Base-by-base conservation (phyloP, 2,888 invertebrate genomes). In the Uropetala carovei region DNA sequence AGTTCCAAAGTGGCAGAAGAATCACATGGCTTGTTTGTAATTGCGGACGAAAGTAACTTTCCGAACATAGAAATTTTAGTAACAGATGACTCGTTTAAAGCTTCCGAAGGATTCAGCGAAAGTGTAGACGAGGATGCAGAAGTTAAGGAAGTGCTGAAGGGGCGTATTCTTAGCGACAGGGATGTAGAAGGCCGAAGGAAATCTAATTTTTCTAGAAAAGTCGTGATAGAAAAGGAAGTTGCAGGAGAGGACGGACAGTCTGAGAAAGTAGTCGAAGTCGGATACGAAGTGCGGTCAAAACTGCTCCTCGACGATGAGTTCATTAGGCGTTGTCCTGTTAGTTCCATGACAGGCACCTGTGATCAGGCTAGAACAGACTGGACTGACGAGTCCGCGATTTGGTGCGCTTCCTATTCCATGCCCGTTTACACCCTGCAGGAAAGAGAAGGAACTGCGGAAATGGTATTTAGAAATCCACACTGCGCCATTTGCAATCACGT, bases 401-500 rank as follows among this genome's bases (percentile, higher is more conserved):
- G 13, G 27, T 89, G 89, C 13, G 18, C 64, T 4, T 64, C 89
- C 1, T 89, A 89, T 43, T 30, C 43, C 9, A 89, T 89, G 89
- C 89, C 89, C 11, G 89, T 89, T 43, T 64, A 89, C 16, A 14
- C 0, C 11, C 11, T 27, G 18, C 75, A 27, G 11, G 75, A 75
- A 75, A 43, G 22, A 14, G 43, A 43, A 30, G 64, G 89, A 59
- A 85, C 2, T 9, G 57, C 11, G 30, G 60, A 18, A 14, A 8
- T 18, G 22, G n/a, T 43, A 64, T 89, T 89, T 18, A 89, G 64
- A 89, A 89, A 89, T 43, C 89, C 89, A 64, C 89, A 89, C 16
- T 89, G 89, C 64, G 89, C 89, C 27, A n/a, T 89, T 60, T 89
- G 89, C 43, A 89, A 89, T 56, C 10, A 68, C 27, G 64, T 89